Conservation (phyloP, 2,113 vertebrate species). For the Neolamprologus fasciatus region DNA sequence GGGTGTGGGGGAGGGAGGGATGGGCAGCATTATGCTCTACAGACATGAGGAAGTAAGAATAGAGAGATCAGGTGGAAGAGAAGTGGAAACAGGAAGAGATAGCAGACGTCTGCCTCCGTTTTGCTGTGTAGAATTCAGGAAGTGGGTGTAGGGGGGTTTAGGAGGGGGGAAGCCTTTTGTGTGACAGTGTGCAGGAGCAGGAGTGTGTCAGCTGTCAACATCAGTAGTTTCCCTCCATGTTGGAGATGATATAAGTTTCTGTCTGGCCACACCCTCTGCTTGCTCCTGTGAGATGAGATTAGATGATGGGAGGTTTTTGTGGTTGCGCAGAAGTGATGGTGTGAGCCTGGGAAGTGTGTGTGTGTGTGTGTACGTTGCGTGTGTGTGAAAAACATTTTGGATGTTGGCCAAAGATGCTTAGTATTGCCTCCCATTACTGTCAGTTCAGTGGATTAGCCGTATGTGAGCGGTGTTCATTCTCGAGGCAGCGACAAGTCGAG, state of each 20-base stretch:
- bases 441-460: conserved; percentile 41
- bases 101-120: background rate
- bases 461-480: conserved; percentile 10
- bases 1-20: background rate
- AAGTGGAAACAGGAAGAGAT: background rate
- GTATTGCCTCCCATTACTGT: conserved; percentile 33
- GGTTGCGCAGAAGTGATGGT: background rate
- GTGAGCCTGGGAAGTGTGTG: background rate
- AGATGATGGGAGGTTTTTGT: background rate
- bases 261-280: conserved; percentile 44
- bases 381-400: conserved; percentile 9
- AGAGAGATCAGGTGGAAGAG: background rate
- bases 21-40: conserved; percentile 15
- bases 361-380: background rate
- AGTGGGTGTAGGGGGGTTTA: background rate
- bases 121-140: background rate
- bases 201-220: conserved; percentile 32
- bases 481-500: background rate
- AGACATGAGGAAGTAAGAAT: conserved; percentile 17
- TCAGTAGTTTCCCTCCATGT: conserved; percentile 21
- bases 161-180: background rate
- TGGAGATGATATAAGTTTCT: conserved; percentile 34
- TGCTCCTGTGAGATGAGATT: background rate
- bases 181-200: background rate
- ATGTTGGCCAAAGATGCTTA: conserved; percentile 36